Evolutionary conservation across 2,113 vertebrate genomes (phyloP).

Genomic region (Pomatorhinus ruficollis): DNA sequence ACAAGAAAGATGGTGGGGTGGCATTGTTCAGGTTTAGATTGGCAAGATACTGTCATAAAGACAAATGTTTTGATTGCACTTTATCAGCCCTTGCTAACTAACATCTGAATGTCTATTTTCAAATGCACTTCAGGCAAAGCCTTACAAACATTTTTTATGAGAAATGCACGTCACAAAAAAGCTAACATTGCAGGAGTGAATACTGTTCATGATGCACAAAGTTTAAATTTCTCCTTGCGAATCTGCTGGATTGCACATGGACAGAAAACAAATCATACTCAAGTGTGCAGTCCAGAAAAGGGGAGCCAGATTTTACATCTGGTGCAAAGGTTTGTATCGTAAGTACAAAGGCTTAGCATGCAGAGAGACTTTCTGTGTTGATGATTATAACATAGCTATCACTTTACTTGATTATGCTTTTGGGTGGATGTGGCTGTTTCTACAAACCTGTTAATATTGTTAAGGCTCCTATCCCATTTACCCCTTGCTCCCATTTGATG

Average conservation of each 20-base stretch:
- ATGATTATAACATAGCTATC: slow-evolving; percentile 40
- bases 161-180: not conserved
- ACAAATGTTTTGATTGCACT: not conserved
- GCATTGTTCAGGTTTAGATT: not conserved
- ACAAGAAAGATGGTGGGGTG: slow-evolving; percentile 12
- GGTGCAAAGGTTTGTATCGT: not conserved
- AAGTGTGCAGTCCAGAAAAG: not conserved
- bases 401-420: slow-evolving; percentile 42
- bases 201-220: not conserved
- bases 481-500: not conserved
- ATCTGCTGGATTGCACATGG: not conserved
- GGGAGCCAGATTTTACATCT: slow-evolving; percentile 46
- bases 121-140: not conserved
- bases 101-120: not conserved
- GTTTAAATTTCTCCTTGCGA: not conserved
- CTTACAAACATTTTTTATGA: not conserved
- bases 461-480: slow-evolving; percentile 34
- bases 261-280: not conserved
- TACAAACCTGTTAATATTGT: slow-evolving; percentile 55
- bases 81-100: not conserved
- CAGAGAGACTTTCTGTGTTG: slow-evolving; percentile 1
- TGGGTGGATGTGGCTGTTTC: slow-evolving; percentile 14
- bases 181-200: not conserved
- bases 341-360: not conserved
- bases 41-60: not conserved